Evolutionary conservation across 2,888 invertebrate genomes (phyloP).

Genomic region (Ichneumon xanthorius): DNA sequence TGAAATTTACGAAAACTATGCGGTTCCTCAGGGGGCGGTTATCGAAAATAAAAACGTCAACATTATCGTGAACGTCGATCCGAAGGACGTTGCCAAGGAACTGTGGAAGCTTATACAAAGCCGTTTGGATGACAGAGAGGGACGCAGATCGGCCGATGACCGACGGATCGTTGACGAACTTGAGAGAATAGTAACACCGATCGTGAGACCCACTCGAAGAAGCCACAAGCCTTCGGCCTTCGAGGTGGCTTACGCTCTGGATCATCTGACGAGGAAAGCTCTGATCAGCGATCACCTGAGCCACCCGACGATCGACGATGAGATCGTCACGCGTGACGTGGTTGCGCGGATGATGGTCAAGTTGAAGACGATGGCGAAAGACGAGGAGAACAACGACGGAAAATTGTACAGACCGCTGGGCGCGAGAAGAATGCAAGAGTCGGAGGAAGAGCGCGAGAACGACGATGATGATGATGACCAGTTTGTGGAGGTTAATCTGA

Average conservation of each 20-base stretch:
- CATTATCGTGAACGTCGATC: constrained; percentile 73
- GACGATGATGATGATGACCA: constrained; percentile 27
- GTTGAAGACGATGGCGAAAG: constrained; percentile 48
- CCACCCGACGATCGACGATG: constrained; percentile 62
- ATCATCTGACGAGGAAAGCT: constrained; percentile 68
- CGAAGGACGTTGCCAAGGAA: constrained; percentile 73
- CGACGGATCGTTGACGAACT: constrained; percentile 56
- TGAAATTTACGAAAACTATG: not conserved
- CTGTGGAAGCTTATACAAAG: constrained; percentile 71
- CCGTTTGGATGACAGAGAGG: constrained; percentile 58
- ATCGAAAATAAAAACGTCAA: constrained; percentile 75
- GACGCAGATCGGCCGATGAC: constrained; percentile 25
- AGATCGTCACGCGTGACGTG: constrained; percentile 68
- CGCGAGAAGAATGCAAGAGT: constrained; percentile 4
- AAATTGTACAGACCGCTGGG: not conserved
- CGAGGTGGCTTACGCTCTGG: constrained; percentile 68
- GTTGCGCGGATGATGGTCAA: constrained; percentile 70
- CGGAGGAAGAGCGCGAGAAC: not conserved
- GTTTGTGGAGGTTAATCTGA: constrained; percentile 29
- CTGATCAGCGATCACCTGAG: constrained; percentile 32
- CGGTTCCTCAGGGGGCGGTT: constrained; percentile 60
- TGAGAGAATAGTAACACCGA: constrained; percentile 65
- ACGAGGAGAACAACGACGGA: not conserved
- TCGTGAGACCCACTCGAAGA: constrained; percentile 70
- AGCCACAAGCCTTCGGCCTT: constrained; percentile 55